These are phyloP conservation scores for Drosophila kikkawai DNA, from an alignment of 1,140 invertebrate species.

Conservation along the genomic window DNA sequence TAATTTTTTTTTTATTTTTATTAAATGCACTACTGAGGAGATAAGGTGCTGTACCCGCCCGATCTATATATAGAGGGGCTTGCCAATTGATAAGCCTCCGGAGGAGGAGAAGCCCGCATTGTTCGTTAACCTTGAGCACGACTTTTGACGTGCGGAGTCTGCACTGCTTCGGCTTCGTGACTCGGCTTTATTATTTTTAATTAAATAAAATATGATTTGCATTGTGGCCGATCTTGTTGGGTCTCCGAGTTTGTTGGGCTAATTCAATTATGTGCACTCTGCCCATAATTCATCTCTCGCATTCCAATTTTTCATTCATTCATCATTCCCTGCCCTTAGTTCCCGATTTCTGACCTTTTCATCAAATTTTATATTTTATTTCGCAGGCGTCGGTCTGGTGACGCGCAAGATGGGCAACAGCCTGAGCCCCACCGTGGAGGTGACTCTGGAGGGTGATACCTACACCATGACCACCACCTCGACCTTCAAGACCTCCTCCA, in stretches of 20 bases:
- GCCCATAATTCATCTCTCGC: constrained; percentile 21
- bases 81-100: constrained; percentile 66
- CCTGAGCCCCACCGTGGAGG: constrained; percentile 90
- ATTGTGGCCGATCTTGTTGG: constrained; percentile 68
- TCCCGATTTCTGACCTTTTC: constrained; percentile 8
- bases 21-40: constrained; percentile 27
- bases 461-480: constrained; percentile 92
- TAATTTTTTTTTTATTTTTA: neutral
- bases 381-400: constrained; percentile 91
- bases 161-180: constrained; percentile 61
- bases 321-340: neutral
- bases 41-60: constrained; percentile 48
- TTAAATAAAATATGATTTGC: constrained; percentile 82
- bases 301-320: constrained; percentile 4
- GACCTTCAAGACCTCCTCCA: constrained; percentile 92
- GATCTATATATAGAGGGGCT: constrained; percentile 52
- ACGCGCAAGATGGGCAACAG: constrained; percentile 90
- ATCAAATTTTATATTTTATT: constrained; percentile 23
- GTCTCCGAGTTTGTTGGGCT: constrained; percentile 59
- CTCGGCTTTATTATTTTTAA: constrained; percentile 78
- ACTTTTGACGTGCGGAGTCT: constrained; percentile 58
- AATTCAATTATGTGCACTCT: constrained; percentile 70
- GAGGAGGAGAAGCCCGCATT: constrained; percentile 43
- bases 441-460: constrained; percentile 88
- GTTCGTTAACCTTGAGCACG: constrained; percentile 77